Conservation (phyloP, 1,140 invertebrate genomes). For the Drosophila azteca region DNA sequence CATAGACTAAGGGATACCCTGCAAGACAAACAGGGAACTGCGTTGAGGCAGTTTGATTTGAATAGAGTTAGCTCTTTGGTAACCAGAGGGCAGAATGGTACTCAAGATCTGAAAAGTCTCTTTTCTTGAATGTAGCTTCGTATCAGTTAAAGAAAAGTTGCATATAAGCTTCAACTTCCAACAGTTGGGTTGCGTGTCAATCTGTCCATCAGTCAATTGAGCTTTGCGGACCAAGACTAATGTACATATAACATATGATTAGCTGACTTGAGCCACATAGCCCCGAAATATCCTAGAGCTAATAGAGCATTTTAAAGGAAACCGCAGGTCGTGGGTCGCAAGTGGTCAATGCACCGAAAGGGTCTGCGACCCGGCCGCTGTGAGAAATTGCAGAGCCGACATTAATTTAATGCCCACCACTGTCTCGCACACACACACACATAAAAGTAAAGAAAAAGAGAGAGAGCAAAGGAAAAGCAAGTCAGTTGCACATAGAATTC, state of each 20-base stretch:
- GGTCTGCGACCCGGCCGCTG: slow-evolving; percentile 35
- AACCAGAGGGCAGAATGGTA: too few relatives aligned
- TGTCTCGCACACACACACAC: slow-evolving; percentile 30
- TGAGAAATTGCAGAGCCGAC: slow-evolving; percentile 52
- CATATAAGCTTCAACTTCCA: too few relatives aligned
- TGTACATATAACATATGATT: too few relatives aligned
- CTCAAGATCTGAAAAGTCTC: too few relatives aligned
- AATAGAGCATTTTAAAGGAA: slow-evolving; percentile 30
- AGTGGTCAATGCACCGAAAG: slow-evolving; percentile 45
- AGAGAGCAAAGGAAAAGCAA: background rate
- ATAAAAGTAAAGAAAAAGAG: background rate
- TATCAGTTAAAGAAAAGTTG: too few relatives aligned
- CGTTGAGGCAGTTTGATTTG: too few relatives aligned
- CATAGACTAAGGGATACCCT: background rate
- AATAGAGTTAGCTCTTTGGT: too few relatives aligned
- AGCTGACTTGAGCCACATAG: background rate
- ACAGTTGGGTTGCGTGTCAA: too few relatives aligned
- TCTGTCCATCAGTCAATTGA: too few relatives aligned
- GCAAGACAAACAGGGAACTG: background rate
- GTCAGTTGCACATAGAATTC: slow-evolving; percentile 1
- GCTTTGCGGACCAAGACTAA: too few relatives aligned
- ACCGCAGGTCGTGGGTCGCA: slow-evolving; percentile 39
- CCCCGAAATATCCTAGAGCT: slow-evolving; percentile 1
- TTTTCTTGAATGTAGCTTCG: too few relatives aligned
- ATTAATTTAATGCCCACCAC: slow-evolving; percentile 61